Conservation (phyloP, 2,888 invertebrate species). For the Rotaria macrura region DNA sequence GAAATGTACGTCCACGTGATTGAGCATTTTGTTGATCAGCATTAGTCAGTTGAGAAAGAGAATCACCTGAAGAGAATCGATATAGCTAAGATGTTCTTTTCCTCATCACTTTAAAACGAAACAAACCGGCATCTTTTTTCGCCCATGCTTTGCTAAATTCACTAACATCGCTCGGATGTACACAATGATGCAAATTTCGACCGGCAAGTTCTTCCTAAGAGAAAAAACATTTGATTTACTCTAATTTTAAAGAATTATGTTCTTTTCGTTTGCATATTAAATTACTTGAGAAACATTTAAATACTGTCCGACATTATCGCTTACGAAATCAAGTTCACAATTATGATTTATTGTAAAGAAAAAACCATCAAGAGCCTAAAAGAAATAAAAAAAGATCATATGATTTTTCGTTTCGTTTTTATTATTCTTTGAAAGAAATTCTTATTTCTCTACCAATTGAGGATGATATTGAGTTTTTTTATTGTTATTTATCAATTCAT, state of each 20-base stretch:
- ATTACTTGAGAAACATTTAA: conserved; percentile 67
- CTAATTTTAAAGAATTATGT: no score
- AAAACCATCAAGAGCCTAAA: conserved; percentile 74
- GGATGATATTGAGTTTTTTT: neutral
- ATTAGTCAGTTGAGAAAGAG: neutral
- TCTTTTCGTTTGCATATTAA: neutral
- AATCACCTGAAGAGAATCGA: neutral
- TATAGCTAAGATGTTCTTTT: no score
- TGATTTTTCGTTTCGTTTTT: neutral
- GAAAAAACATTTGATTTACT: neutral
- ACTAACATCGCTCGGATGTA: conserved; percentile 81
- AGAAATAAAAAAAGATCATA: conserved; percentile 44
- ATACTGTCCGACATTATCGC: conserved; percentile 80
- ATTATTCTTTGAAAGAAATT: neutral
- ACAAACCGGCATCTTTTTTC: neutral
- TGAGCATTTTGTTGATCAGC: neutral
- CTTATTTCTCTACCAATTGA: neutral
- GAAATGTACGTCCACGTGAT: conserved; percentile 54
- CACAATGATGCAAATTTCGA: conserved; percentile 78
- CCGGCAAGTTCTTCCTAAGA: conserved; percentile 61
- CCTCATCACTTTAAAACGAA: no score
- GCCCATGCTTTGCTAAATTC: conserved; percentile 65
- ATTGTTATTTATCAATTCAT: neutral
- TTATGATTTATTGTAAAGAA: conserved; percentile 81
- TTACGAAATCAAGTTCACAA: conserved; percentile 82